Evolutionary conservation across 92 coral and sea anemone species (phyloP).

Genomic region (Parazoanthus swiftii): DNA sequence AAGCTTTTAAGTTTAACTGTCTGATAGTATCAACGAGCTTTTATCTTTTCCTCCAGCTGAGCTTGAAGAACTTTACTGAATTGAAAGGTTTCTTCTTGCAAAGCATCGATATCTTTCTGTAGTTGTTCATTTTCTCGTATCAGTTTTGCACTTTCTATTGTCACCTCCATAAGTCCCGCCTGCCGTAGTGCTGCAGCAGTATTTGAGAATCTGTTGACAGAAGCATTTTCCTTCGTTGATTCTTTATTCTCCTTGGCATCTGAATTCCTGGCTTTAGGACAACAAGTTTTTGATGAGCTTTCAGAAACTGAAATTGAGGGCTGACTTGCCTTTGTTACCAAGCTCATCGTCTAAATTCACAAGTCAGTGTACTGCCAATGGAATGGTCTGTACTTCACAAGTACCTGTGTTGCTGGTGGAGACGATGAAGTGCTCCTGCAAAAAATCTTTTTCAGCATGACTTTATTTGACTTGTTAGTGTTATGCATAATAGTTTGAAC

Average conservation of each 20-base stretch:
- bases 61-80: constrained; percentile 62
- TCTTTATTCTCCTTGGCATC: background rate
- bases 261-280: background rate
- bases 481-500: no score
- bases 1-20: no score
- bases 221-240: background rate
- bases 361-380: no score
- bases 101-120: constrained; percentile 77
- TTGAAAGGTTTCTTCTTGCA: constrained; percentile 69
- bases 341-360: background rate
- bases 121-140: constrained; percentile 78
- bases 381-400: no score
- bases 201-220: constrained; percentile 58
- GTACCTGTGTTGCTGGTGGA: no score
- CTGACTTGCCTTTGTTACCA: background rate
- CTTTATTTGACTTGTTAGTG: no score
- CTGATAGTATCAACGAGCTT: background rate
- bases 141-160: constrained; percentile 83
- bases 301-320: background rate
- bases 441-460: no score
- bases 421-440: no score
- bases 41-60: constrained; percentile 69
- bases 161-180: constrained; percentile 81
- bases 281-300: background rate
- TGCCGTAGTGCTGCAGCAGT: constrained; percentile 81